Evolutionary conservation across 2,888 invertebrate genomes (phyloP), one percentile per base, ranked within the genome.

Genomic region (Fragum sueziense): DNA sequence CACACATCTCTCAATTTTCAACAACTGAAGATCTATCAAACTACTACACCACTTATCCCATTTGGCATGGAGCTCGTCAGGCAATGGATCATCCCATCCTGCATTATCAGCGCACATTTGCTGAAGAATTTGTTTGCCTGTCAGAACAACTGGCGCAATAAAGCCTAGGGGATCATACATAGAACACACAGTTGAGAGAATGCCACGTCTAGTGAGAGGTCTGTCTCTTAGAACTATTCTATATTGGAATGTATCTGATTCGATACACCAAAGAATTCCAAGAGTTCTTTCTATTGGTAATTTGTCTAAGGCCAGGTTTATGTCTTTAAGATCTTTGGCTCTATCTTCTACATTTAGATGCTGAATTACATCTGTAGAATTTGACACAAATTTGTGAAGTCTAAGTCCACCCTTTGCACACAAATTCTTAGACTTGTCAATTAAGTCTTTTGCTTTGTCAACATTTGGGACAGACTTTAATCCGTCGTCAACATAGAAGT

Each of bases 101-200:
- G 33, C 1, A 7, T 82, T 61, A 6, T 78, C 51, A 25, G 22
- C 62, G 37, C 84, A 86, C 74, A 86, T 73, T 37, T 81, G 37
- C 61, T 87, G 88, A n/a, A 88, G 51, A 11, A 87, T 79, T 47
- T 82, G 75, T 51, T 86, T 87, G 3, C 84, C 82, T 11, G 70
- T 47, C 11, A 87, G 75, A 11, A 82, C 29, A 34, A 86, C 74
- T 25, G 87, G 88, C 2, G 86, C 65, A 29, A 89, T 74, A 25
- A 88, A 70, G 4, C 84, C 86, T 47, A 88, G 74, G 0, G 87
- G 86, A 72, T 88, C 88, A 69, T 85, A 86, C 2, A 88, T 59
- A 1, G 79, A 81, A 37, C 73, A 62, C 7, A 87, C 72, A 9
- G 84, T 80, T 2, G 86, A 82, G 11, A 88, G 51, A 11, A 87